Percentiles rank a stretch among this genome's conserved stretches.
Evolutionary conservation across 2,113 vertebrate genomes (phyloP).

Genomic region (Scomber japonicus): DNA sequence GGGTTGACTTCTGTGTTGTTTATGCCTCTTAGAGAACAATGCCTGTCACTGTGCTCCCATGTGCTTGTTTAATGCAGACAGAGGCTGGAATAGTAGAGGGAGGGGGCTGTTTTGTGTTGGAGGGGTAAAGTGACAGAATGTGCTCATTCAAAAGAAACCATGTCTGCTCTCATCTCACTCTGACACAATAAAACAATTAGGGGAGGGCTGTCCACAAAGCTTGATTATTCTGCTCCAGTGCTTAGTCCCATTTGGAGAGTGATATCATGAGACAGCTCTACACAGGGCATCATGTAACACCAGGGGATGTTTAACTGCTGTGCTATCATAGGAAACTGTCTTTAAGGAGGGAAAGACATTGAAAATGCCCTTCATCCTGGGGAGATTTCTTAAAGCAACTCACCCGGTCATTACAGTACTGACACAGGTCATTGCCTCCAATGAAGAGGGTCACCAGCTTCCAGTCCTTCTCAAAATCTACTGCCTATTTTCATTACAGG

Average conservation of each 20-base stretch:
- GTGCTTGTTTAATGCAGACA: constrained; percentile 59
- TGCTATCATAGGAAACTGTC: neutral
- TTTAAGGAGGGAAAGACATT: neutral
- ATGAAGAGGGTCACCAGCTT: constrained; percentile 94
- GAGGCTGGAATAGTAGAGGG: constrained; percentile 39
- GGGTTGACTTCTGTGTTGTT: constrained; percentile 65
- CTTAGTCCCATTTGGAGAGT: constrained; percentile 45
- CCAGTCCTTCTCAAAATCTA: constrained; percentile 93
- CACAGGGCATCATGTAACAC: constrained; percentile 44
- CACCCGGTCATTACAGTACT: constrained; percentile 91
- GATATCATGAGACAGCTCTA: constrained; percentile 71
- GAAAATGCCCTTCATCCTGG: neutral
- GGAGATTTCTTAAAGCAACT: constrained; percentile 54
- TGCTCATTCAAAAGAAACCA: constrained; percentile 69
- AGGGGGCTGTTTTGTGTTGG: constrained; percentile 33
- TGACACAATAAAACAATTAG: constrained; percentile 74
- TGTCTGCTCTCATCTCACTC: constrained; percentile 74
- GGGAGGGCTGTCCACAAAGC: constrained; percentile 64
- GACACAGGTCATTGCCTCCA: constrained; percentile 93
- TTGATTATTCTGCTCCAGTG: constrained; percentile 68
- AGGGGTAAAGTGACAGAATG: constrained; percentile 68
- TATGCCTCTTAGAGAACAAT: constrained; percentile 70
- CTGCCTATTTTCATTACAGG: constrained; percentile 78
- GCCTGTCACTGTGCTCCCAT: constrained; percentile 61
- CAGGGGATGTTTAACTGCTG: constrained; percentile 5